A percentile compares a stretch with the other conserved stretches of the same genome.
Conservation (phyloP, 2,113 vertebrate species). For the Enhydra lutris region DNA sequence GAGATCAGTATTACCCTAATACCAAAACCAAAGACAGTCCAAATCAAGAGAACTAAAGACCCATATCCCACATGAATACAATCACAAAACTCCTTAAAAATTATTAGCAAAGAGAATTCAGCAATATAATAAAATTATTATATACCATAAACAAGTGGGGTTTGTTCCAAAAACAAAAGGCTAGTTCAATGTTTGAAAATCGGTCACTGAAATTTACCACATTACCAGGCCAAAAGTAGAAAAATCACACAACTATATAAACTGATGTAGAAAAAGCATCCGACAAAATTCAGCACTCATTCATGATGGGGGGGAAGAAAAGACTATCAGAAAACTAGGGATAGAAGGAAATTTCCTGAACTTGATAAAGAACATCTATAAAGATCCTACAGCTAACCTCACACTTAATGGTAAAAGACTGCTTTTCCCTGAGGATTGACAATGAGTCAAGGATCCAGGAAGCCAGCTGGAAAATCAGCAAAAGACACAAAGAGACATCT, state of each 20-base stretch:
- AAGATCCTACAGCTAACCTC: neutral
- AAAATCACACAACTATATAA: neutral
- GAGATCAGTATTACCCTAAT: neutral
- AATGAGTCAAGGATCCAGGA: neutral
- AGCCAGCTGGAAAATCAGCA: neutral
- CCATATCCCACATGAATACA: neutral
- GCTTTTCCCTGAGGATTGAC: neutral
- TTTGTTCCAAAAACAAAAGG: neutral
- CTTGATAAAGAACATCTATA: neutral
- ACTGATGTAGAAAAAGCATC: neutral
- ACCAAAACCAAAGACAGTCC: neutral
- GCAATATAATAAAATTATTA: neutral
- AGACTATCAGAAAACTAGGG: neutral
- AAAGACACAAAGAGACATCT: neutral
- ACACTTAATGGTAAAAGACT: neutral
- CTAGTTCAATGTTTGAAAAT: constrained; percentile 1
- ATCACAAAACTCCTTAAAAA: neutral
- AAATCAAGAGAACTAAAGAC: neutral
- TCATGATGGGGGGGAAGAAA: neutral
- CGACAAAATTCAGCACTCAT: neutral
- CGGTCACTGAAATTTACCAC: neutral
- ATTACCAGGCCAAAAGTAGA: neutral
- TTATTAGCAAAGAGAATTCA: neutral
- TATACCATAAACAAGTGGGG: neutral
- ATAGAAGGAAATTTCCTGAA: neutral